These are phyloP conservation scores for Papilio helenus DNA, from an alignment of 1,140 invertebrate genomes.

Conservation along the genomic window DNA sequence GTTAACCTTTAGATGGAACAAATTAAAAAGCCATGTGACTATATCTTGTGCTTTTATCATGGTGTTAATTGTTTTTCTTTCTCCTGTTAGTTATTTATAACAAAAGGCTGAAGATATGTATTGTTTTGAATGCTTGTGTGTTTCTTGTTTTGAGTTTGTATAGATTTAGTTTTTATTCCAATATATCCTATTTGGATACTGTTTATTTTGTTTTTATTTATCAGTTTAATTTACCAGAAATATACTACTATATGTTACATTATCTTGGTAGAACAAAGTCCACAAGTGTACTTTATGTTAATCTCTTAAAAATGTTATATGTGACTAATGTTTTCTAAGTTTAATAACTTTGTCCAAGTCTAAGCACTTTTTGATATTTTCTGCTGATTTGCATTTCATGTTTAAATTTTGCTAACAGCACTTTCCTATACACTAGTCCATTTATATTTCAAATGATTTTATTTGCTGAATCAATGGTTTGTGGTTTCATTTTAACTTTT, in stretches of 20 bases:
- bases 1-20: not conserved
- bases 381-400: conserved; percentile 24
- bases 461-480: not conserved
- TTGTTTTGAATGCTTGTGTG: conserved; percentile 26
- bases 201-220: not conserved
- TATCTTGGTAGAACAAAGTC: not conserved
- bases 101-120: conserved; percentile 33
- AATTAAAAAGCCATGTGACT: conserved; percentile 10
- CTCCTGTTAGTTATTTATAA: conserved; percentile 1
- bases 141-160: conserved; percentile 21
- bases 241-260: not conserved
- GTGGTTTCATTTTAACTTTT: not conserved
- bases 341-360: not conserved
- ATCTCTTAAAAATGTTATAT: not conserved
- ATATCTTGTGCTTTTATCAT: conserved; percentile 1
- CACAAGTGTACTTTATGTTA: not conserved
- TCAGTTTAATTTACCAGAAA: not conserved
- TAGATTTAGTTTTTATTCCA: conserved; percentile 24
- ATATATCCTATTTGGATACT: not conserved
- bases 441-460: not conserved
- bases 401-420: conserved; percentile 23
- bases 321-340: not conserved
- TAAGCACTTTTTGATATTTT: conserved; percentile 1
- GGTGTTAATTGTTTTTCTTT: conserved; percentile 28
- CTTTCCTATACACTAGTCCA: not conserved